Base-by-base conservation (phyloP, 2,113 vertebrate genomes). In the Sciurus niger region DNA sequence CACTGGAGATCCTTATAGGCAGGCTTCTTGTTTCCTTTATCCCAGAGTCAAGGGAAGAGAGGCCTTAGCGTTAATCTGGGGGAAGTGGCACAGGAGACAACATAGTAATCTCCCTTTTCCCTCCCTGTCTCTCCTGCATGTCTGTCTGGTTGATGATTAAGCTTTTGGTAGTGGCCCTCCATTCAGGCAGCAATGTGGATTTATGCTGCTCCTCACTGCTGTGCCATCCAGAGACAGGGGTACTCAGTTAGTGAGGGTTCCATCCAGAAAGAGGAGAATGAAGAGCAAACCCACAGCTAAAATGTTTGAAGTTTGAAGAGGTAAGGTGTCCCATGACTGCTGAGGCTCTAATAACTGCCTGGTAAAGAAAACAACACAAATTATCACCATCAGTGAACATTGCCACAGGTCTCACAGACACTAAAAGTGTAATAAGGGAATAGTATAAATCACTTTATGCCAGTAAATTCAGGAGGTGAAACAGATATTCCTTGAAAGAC, bases 191-290 rank as follows among this genome's bases (percentile, higher is more conserved):
- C 63, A 65, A 3, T 68, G 20, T 25, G 22, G 78, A 79, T 25
- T 18, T 13, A 12, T 43, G 34, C 37, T 46, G 28, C 28, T 9
- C 9, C 1, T 4, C 0, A 2, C 3, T 14, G 1, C 9, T 84
- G 63, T 84, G 24, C 63, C 55, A 20, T 58, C 3, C 18, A 1
- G 86, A 53, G 55, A n/a, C 76, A 58, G 74, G 32, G 22, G 17
- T 11, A 4, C 46, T 87, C n/a, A 40, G 43, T 20, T 40, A 55
- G 34, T 30, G 51, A 77, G 25, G 84, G 18, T 18, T 63, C 48
- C 53, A 63, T 85, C 63, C 18, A 34, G 48, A 87, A 87, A 3
- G 10, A 34, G 51, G 84, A 22, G 18, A 28, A 30, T n/a, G 60
- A 55, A 6, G 48, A 79, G 24, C 78, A 65, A 53, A 76, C 67